phyloP scores from a whole-genome alignment of 2,888 invertebrate genomes.

The Ophion ellenae region DNA sequence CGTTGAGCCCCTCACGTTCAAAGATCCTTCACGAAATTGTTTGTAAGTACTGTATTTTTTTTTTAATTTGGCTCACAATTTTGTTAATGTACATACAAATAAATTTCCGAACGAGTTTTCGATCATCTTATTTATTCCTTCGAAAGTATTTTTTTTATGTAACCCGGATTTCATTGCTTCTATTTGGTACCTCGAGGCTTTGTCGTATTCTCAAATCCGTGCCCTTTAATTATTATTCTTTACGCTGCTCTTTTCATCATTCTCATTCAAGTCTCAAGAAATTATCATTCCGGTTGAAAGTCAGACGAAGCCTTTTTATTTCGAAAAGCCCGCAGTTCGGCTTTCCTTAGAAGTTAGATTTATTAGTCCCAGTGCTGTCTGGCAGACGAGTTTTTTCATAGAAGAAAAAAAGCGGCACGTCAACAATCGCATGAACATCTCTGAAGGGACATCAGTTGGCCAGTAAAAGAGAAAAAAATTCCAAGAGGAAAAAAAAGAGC shows the following conservation, averaged over 20 bases:
- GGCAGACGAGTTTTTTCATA: not conserved
- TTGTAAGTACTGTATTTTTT: too few relatives aligned
- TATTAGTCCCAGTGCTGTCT: not conserved
- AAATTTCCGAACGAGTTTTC: too few relatives aligned
- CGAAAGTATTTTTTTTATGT: too few relatives aligned
- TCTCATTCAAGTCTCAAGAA: not conserved
- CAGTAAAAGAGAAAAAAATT: not conserved
- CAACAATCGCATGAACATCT: slow-evolving; percentile 48
- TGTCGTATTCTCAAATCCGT: too few relatives aligned
- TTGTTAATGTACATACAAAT: too few relatives aligned
- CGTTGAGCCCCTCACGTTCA: too few relatives aligned
- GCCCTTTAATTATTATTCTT: too few relatives aligned
- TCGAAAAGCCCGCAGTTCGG: not conserved
- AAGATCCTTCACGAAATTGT: too few relatives aligned
- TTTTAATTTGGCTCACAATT: too few relatives aligned
- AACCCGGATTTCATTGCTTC: too few relatives aligned
- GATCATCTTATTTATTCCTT: too few relatives aligned
- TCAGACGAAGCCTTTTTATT: not conserved
- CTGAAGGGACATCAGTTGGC: slow-evolving; percentile 20
- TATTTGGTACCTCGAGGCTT: too few relatives aligned
- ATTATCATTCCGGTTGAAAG: not conserved
- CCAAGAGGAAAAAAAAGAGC: not conserved
- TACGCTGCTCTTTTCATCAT: not conserved
- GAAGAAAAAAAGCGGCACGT: not conserved
- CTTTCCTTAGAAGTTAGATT: not conserved